These are phyloP conservation scores for Cryptocheilus praepositus DNA, from an alignment of 2,888 invertebrate genomes.

Conservation along the genomic window DNA sequence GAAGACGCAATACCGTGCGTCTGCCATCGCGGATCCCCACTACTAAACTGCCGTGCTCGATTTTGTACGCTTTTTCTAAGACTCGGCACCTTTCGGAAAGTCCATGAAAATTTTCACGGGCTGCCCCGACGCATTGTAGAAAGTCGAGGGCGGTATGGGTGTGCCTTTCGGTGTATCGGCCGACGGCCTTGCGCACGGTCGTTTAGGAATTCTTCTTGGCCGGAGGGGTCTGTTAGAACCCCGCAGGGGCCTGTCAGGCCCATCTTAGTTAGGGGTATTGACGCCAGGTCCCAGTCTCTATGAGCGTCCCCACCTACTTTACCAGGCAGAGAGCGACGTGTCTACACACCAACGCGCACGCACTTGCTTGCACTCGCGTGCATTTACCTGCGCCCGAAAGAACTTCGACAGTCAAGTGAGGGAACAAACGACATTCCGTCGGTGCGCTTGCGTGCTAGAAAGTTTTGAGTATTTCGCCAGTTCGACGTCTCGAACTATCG, in stretches of 20 bases:
- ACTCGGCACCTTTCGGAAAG: no score
- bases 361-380: not conserved
- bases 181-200: slow-evolving; percentile 28
- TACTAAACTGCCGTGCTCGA: no score
- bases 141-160: slow-evolving; percentile 30
- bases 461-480: not conserved
- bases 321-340: slow-evolving; percentile 12
- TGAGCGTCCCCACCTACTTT: slow-evolving; percentile 47
- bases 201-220: slow-evolving; percentile 34
- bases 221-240: slow-evolving; percentile 33
- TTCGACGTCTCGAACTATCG: slow-evolving; percentile 20
- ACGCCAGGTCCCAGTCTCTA: slow-evolving; percentile 40
- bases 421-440: no score
- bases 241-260: slow-evolving; percentile 35
- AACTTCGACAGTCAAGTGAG: no score
- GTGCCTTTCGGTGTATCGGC: slow-evolving; percentile 27
- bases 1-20: no score
- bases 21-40: no score
- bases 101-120: no score
- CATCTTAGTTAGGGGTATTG: slow-evolving; percentile 61
- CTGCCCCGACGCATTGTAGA: not conserved
- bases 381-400: no score
- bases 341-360: slow-evolving; percentile 14
- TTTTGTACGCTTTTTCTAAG: no score
- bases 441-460: no score